Percentiles rank a stretch among this genome's conserved stretches.
These are phyloP conservation scores for Trachymyrmex cornetzi DNA, from an alignment of 1,140 invertebrate genomes.

Conservation along the genomic window DNA sequence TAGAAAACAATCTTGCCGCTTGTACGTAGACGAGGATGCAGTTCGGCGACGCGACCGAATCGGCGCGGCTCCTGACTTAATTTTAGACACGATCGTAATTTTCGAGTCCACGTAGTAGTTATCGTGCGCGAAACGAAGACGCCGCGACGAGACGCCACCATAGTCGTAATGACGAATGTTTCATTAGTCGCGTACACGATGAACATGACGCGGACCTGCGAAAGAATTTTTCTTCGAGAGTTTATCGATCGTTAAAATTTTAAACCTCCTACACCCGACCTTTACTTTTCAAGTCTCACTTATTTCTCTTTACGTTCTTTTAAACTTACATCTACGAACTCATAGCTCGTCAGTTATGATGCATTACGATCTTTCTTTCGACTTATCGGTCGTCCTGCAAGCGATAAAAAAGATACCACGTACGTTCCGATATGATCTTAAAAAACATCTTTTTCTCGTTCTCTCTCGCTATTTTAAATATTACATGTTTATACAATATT, in stretches of 20 bases:
- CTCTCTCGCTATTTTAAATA: neutral
- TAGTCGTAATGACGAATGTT: constrained; percentile 20
- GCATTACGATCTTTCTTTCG: neutral
- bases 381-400: constrained; percentile 9
- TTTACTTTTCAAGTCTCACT: constrained; percentile 9
- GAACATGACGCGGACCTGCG: neutral
- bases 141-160: neutral
- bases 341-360: constrained; percentile 14
- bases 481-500: neutral
- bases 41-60: constrained; percentile 31
- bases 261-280: neutral
- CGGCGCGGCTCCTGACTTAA: constrained; percentile 51
- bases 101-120: constrained; percentile 23
- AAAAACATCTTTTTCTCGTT: neutral
- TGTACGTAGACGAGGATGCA: constrained; percentile 64
- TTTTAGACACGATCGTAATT: constrained; percentile 58
- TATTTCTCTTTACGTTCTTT: constrained; percentile 3
- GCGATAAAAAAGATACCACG: neutral
- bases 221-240: constrained; percentile 7
- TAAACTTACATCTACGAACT: constrained; percentile 3
- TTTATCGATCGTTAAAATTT: constrained; percentile 41
- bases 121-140: constrained; percentile 9
- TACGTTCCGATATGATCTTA: neutral
- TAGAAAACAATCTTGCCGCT: constrained; percentile 79
- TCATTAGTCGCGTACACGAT: constrained; percentile 10